Evolutionary conservation across 2,797 vertebrate species (phyloP).

Genomic region (Coranthus polyacanthus): DNA sequence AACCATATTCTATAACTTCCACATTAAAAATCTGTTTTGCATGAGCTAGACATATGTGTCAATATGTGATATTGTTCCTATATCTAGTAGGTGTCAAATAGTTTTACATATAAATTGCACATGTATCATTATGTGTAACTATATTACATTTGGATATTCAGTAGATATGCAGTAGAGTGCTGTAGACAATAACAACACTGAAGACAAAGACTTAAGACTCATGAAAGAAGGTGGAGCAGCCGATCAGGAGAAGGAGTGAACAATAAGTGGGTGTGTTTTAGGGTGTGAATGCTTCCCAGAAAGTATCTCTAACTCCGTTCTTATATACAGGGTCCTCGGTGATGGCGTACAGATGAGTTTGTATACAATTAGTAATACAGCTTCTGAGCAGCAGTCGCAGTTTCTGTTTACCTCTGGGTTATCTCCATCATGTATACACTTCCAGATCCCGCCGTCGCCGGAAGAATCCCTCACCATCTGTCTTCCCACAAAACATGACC

Average conservation of each 20-base stretch:
- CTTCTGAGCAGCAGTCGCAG: not conserved
- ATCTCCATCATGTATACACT: slow-evolving; percentile 28
- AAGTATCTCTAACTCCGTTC: not conserved
- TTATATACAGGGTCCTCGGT: not conserved
- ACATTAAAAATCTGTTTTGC: no score
- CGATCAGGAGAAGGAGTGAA: not conserved
- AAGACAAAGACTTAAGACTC: not conserved
- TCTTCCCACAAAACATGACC: slow-evolving; percentile 33
- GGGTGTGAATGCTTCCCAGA: not conserved
- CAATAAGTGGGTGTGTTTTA: slow-evolving; percentile 4
- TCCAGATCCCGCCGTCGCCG: slow-evolving; percentile 9
- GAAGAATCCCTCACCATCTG: slow-evolving; percentile 16
- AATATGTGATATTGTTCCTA: no score
- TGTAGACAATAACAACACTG: not conserved
- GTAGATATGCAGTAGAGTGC: not conserved
- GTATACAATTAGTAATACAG: not conserved
- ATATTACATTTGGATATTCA: no score
- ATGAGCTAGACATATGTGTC: no score
- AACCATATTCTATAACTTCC: no score
- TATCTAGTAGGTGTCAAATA: no score
- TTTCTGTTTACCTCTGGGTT: slow-evolving; percentile 48
- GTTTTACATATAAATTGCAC: no score
- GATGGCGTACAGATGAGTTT: not conserved
- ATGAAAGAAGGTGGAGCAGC: not conserved
- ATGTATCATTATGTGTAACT: no score